Evolutionary conservation across 2,888 invertebrate genomes (phyloP).

Genomic region (Octonoba sinensis): DNA sequence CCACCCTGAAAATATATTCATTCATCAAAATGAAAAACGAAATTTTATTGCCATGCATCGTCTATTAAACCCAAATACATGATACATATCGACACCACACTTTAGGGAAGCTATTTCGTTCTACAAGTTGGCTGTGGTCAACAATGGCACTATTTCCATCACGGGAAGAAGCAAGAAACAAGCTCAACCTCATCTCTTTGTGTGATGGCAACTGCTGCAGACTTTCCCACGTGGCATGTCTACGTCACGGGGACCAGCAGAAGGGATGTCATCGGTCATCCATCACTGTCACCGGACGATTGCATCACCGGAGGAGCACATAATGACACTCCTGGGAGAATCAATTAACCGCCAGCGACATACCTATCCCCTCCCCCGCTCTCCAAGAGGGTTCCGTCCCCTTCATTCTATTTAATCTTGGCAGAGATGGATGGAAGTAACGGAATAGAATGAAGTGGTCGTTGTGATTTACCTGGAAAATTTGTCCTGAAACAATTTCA

Average conservation of each 20-base stretch:
- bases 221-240: slow-evolving; percentile 46
- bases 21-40: too few relatives aligned
- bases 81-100: too few relatives aligned
- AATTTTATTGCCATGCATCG: too few relatives aligned
- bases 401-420: slow-evolving; percentile 36
- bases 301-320: slow-evolving; percentile 20
- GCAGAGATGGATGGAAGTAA: slow-evolving; percentile 52
- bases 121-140: too few relatives aligned
- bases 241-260: slow-evolving; percentile 17
- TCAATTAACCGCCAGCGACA: slow-evolving; percentile 48
- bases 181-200: slow-evolving; percentile 34
- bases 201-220: slow-evolving; percentile 44
- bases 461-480: slow-evolving; percentile 37
- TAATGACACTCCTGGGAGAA: slow-evolving; percentile 51
- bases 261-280: slow-evolving; percentile 37
- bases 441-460: neutral
- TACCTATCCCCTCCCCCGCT: slow-evolving; percentile 5
- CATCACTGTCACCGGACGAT: slow-evolving; percentile 28
- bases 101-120: too few relatives aligned
- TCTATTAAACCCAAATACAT: too few relatives aligned
- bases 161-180: slow-evolving; percentile 14
- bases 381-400: slow-evolving; percentile 10
- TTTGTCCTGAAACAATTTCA: too few relatives aligned
- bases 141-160: slow-evolving; percentile 4
- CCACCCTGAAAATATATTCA: too few relatives aligned